Percentiles rank a stretch among this genome's conserved stretches.
Evolutionary conservation across 2,113 vertebrate species (phyloP).

Genomic region (Sebastes fasciatus): DNA sequence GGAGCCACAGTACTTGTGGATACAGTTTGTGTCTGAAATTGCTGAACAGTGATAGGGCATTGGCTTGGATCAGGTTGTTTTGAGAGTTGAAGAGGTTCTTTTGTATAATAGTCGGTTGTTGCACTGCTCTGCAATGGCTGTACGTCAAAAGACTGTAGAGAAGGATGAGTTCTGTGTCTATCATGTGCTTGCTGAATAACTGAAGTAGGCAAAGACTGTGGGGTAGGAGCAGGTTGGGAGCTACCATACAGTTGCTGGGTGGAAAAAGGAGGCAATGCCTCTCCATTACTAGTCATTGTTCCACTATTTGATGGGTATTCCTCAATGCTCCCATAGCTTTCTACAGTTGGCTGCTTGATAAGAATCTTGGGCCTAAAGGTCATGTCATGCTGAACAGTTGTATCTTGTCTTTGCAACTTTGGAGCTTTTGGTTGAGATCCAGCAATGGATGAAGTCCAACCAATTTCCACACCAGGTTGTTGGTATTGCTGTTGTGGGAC

Average conservation of each 20-base stretch:
- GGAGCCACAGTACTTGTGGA: slow-evolving; percentile 10
- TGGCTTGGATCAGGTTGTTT: slow-evolving; percentile 30
- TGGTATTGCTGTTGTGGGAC: slow-evolving; percentile 39
- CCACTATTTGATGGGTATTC: slow-evolving; percentile 46
- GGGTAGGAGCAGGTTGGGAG: slow-evolving; percentile 29
- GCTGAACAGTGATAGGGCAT: slow-evolving; percentile 12
- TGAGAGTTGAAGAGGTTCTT: slow-evolving; percentile 28
- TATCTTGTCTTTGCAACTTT: slow-evolving; percentile 46
- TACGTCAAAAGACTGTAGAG: not conserved
- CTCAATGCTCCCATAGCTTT: slow-evolving; percentile 63
- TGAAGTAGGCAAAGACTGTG: not conserved
- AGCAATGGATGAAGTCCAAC: not conserved
- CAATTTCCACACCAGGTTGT: slow-evolving; percentile 26
- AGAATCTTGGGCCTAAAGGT: slow-evolving; percentile 72
- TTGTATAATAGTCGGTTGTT: slow-evolving; percentile 3
- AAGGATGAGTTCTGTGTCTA: not conserved
- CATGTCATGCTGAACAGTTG: slow-evolving; percentile 36
- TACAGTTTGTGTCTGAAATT: slow-evolving; percentile 8
- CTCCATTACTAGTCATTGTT: slow-evolving; percentile 2
- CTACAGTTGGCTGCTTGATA: slow-evolving; percentile 80
- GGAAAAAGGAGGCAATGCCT: slow-evolving; percentile 2
- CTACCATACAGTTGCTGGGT: not conserved
- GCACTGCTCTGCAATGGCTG: slow-evolving; percentile 18
- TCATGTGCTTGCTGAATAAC: slow-evolving; percentile 28
- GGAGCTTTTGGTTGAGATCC: slow-evolving; percentile 13